Evolutionary conservation across 2,888 invertebrate species (phyloP).

Genomic region (Ischnura elegans): DNA sequence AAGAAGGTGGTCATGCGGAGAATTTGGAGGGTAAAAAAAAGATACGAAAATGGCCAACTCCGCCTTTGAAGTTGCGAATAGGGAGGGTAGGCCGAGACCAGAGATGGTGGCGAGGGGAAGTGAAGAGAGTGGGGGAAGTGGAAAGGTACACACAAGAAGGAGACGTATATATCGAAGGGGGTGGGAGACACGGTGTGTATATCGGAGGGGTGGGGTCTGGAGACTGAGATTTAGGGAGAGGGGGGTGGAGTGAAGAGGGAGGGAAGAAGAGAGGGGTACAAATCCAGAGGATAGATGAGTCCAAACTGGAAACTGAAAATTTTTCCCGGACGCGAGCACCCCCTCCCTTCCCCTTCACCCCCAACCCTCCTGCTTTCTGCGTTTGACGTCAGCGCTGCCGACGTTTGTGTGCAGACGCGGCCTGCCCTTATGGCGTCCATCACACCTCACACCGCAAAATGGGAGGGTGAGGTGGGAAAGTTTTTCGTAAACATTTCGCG

Average conservation of each 20-base stretch:
- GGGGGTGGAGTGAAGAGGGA: background rate
- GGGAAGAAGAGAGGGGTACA: background rate
- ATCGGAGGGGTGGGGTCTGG: background rate
- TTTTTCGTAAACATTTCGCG: background rate
- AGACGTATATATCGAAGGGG: background rate
- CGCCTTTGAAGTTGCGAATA: constrained; percentile 19
- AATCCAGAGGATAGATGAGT: background rate
- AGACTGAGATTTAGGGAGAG: background rate
- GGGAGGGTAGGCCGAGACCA: background rate
- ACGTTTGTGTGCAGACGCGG: background rate
- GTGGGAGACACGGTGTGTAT: background rate
- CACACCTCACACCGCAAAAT: background rate
- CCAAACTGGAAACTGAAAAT: constrained; percentile 61
- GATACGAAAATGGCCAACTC: background rate
- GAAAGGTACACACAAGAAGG: background rate
- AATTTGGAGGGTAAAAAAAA: background rate
- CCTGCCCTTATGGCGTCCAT: background rate
- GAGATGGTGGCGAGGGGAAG: background rate
- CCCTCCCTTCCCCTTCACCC: background rate
- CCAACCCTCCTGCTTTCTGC: background rate
- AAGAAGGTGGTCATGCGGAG: background rate
- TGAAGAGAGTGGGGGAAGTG: background rate
- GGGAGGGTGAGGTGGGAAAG: background rate
- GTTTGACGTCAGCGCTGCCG: background rate
- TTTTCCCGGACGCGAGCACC: constrained; percentile 42